Conservation (phyloP, 2,113 vertebrate species). For the Tachysurus fulvidraco region DNA sequence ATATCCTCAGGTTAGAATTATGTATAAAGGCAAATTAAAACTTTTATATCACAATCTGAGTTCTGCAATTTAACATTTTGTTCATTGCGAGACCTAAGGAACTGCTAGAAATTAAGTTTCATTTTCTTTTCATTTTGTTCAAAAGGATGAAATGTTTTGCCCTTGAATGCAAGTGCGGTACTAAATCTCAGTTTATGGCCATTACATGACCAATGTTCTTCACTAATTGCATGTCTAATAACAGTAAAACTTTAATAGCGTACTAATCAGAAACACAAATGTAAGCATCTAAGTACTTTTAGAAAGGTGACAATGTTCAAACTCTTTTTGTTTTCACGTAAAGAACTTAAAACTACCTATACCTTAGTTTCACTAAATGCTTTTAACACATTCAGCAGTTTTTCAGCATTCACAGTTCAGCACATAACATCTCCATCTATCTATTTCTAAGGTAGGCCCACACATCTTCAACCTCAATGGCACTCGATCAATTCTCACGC, state of each 20-base stretch:
- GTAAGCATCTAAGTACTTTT: neutral
- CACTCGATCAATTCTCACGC: constrained; percentile 21
- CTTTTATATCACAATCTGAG: neutral
- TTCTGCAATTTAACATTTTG: neutral
- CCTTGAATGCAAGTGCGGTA: neutral
- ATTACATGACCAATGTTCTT: constrained; percentile 23
- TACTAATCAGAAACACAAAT: neutral
- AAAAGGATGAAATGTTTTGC: neutral
- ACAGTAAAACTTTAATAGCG: constrained; percentile 18
- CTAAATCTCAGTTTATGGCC: constrained; percentile 18
- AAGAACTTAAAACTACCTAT: constrained; percentile 21
- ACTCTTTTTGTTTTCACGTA: constrained; percentile 29
- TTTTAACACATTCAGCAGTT: constrained; percentile 32
- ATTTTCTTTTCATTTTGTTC: neutral
- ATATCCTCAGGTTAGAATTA: neutral
- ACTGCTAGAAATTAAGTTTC: neutral
- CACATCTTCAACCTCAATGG: constrained; percentile 31
- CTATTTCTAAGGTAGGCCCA: constrained; percentile 14
- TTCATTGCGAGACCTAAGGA: neutral
- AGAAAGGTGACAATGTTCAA: neutral
- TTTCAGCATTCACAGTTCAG: constrained; percentile 16
- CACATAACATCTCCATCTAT: constrained; percentile 29
- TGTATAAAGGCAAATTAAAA: neutral
- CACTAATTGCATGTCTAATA: constrained; percentile 14
- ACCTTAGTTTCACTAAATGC: constrained; percentile 30